Percentiles rank a stretch among this genome's conserved stretches.
Evolutionary conservation across 2,113 vertebrate species (phyloP).

Genomic region (Hiodon alosoides): DNA sequence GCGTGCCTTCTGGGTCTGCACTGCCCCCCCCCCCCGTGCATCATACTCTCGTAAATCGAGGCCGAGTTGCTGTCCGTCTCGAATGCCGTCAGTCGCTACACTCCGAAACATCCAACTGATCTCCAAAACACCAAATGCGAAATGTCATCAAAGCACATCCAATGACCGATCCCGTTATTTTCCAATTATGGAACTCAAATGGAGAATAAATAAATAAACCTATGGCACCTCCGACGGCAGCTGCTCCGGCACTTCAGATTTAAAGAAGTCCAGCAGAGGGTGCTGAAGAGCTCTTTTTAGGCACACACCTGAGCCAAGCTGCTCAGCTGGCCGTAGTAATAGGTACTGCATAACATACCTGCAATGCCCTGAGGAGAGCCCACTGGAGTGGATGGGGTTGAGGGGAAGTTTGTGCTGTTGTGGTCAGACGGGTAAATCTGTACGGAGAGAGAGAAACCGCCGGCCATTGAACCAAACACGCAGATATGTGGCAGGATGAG

Average conservation of each 20-base stretch:
- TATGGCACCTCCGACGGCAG: too few species aligned
- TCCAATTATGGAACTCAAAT: background rate
- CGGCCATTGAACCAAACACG: background rate
- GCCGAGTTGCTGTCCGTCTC: too few species aligned
- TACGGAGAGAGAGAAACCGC: background rate
- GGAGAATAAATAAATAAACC: too few species aligned
- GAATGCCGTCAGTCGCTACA: too few species aligned
- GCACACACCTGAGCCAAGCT: background rate
- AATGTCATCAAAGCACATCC: too few species aligned
- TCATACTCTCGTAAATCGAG: too few species aligned
- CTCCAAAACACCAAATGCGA: too few species aligned
- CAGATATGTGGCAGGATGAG: background rate
- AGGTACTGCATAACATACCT: slow-evolving; percentile 60
- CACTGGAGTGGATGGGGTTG: slow-evolving; percentile 84
- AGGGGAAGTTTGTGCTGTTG: slow-evolving; percentile 84
- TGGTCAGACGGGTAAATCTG: slow-evolving; percentile 94
- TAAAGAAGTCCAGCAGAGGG: slow-evolving; percentile 43
- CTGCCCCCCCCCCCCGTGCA: too few species aligned
- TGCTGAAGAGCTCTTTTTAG: slow-evolving; percentile 22
- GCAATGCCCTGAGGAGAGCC: slow-evolving; percentile 88
- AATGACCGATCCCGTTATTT: too few species aligned
- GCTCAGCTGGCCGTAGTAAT: too few species aligned
- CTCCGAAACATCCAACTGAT: too few species aligned
- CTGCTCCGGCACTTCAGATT: too few species aligned
- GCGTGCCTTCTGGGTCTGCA: slow-evolving; percentile 8